A percentile compares a stretch with the other conserved stretches of the same genome.
Conservation (phyloP, 2,113 vertebrate species). For the Psilopsiagon aymara region DNA sequence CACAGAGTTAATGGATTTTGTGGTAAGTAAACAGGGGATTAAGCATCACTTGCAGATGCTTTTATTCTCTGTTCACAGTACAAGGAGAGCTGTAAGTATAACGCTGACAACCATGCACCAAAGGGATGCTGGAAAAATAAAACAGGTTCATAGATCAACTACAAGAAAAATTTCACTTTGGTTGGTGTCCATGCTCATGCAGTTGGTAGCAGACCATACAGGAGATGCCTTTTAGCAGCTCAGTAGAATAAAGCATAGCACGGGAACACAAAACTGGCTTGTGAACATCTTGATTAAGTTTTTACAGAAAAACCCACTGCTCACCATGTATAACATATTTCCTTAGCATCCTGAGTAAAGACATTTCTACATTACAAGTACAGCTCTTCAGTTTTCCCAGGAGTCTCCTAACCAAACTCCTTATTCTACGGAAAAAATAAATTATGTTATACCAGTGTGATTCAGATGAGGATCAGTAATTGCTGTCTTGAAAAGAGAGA, state of each 20-base stretch:
- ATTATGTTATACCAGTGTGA: neutral
- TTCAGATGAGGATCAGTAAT: neutral
- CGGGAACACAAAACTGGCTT: neutral
- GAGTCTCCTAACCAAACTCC: neutral
- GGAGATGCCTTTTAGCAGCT: neutral
- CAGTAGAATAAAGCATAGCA: neutral
- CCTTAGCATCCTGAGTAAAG: neutral
- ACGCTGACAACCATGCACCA: neutral
- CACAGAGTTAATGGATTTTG: neutral
- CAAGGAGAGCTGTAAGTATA: neutral
- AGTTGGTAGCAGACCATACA: neutral
- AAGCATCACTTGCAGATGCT: neutral
- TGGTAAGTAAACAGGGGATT: neutral
- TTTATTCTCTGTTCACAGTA: neutral
- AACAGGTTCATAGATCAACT: neutral
- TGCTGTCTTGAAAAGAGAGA: neutral
- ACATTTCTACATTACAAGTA: neutral
- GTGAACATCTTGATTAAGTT: neutral
- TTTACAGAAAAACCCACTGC: neutral
- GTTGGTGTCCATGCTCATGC: neutral
- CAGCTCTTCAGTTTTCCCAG: neutral
- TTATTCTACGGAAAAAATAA: neutral
- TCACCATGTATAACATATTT: fast-evolving
- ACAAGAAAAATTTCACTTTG: neutral
- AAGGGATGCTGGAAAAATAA: neutral